A percentile compares a stretch with the other conserved stretches of the same genome.
phyloP scores from a whole-genome alignment of 2,113 vertebrate genomes.

The Maccullochella peelii region DNA sequence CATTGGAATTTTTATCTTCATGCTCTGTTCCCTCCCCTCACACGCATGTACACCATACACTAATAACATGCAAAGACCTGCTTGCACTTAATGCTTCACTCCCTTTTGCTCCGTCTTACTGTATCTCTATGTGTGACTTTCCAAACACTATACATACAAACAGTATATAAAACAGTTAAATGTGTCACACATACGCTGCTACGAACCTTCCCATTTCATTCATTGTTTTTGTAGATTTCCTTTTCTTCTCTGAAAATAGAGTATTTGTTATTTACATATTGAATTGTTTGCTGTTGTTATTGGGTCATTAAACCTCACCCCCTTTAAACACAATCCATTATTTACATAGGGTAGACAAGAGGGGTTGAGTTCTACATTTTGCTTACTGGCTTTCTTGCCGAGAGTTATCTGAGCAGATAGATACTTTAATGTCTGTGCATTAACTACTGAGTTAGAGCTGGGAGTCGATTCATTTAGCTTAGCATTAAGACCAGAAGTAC shows the following conservation, averaged over 20 bases:
- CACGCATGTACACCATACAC: not conserved
- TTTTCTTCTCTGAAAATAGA: not conserved
- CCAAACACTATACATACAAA: not conserved
- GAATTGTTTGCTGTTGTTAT: not conserved
- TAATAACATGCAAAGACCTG: slow-evolving; percentile 13
- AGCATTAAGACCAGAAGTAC: no score
- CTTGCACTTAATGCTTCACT: not conserved
- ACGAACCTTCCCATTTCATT: not conserved
- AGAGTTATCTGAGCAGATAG: not conserved
- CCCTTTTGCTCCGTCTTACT: not conserved
- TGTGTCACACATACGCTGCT: not conserved
- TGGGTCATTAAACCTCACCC: not conserved
- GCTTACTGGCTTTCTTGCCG: not conserved
- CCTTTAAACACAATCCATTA: not conserved
- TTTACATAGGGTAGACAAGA: not conserved
- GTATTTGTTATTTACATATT: not conserved
- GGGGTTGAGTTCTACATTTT: not conserved
- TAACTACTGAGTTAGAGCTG: not conserved
- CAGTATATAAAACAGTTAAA: not conserved
- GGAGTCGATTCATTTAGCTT: no score
- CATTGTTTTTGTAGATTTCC: not conserved
- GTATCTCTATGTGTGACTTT: slow-evolving; percentile 1
- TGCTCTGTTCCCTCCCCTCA: not conserved
- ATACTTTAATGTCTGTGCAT: not conserved
- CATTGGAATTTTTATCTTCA: not conserved